Evolutionary conservation across 2,888 invertebrate genomes (phyloP).

Genomic region (Eupithecia abbreviata): DNA sequence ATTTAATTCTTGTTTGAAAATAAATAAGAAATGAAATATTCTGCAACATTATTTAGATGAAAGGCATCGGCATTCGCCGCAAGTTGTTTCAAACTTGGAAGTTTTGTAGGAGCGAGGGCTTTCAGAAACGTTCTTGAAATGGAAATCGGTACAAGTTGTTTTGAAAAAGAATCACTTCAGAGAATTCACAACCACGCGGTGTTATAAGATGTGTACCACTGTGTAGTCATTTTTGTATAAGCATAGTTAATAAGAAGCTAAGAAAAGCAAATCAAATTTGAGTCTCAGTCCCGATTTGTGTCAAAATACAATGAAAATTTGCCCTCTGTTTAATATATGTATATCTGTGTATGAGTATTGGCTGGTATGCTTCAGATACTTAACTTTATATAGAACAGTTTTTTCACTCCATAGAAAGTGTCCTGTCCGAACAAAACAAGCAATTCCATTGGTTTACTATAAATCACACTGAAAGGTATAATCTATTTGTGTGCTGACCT

Average conservation of each 20-base stretch:
- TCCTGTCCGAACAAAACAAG: too few relatives aligned
- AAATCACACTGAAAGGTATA: too few relatives aligned
- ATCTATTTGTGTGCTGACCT: not conserved
- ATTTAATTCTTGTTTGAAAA: slow-evolving; percentile 6
- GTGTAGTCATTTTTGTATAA: not conserved
- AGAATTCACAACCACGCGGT: not conserved
- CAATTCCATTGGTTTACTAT: too few relatives aligned
- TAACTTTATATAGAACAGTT: too few relatives aligned
- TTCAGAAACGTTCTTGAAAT: not conserved
- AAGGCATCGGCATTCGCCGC: slow-evolving; percentile 17
- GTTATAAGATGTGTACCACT: not conserved
- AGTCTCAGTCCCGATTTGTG: too few relatives aligned
- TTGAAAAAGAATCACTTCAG: slow-evolving; percentile 2
- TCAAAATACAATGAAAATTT: too few relatives aligned
- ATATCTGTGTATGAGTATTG: too few relatives aligned
- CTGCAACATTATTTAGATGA: slow-evolving; percentile 10
- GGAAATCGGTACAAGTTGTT: slow-evolving; percentile 11
- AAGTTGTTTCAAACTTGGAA: slow-evolving; percentile 5
- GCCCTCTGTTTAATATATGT: too few relatives aligned
- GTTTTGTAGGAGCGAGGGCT: slow-evolving; percentile 3
- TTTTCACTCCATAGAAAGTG: too few relatives aligned
- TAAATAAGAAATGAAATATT: not conserved
- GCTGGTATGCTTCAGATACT: too few relatives aligned
- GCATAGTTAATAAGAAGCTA: not conserved
- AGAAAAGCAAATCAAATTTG: too few relatives aligned